Conservation (phyloP, 2,797 vertebrate species). For the Bradypodion ventrale region DNA sequence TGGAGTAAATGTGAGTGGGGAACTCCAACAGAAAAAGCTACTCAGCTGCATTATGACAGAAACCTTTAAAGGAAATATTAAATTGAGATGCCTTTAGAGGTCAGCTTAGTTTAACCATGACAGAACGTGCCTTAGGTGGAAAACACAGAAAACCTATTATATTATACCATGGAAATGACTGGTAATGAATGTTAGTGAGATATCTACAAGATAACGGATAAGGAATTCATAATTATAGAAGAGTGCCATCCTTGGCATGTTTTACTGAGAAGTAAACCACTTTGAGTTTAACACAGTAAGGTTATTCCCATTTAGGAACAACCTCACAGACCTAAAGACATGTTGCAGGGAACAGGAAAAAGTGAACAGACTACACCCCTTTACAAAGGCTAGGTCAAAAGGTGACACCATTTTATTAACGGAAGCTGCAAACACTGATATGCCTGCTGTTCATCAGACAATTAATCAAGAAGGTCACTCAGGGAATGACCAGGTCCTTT, state of each 20-base stretch:
- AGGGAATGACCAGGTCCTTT: not conserved
- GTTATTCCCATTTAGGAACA: not conserved
- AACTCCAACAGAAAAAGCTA: not conserved
- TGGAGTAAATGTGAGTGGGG: not conserved
- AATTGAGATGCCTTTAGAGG: not conserved
- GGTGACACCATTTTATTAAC: not conserved
- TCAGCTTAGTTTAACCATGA: not conserved
- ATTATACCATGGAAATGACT: not conserved
- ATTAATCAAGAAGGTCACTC: not conserved
- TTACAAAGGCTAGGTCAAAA: not conserved
- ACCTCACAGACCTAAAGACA: not conserved
- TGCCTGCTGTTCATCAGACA: not conserved
- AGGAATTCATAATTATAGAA: not conserved
- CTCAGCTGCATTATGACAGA: not conserved
- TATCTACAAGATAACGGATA: not conserved
- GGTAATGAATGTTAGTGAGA: not conserved
- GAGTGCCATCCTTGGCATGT: not conserved
- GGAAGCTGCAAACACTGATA: not conserved
- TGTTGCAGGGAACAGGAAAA: not conserved
- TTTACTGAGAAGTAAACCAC: not conserved
- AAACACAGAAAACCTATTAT: not conserved
- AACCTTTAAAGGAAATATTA: not conserved
- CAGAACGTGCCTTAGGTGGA: not conserved
- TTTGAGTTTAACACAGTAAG: not conserved
- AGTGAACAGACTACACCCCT: not conserved